phyloP scores from a whole-genome alignment of 2,888 invertebrate genomes.

The Slavum lentiscoides region DNA sequence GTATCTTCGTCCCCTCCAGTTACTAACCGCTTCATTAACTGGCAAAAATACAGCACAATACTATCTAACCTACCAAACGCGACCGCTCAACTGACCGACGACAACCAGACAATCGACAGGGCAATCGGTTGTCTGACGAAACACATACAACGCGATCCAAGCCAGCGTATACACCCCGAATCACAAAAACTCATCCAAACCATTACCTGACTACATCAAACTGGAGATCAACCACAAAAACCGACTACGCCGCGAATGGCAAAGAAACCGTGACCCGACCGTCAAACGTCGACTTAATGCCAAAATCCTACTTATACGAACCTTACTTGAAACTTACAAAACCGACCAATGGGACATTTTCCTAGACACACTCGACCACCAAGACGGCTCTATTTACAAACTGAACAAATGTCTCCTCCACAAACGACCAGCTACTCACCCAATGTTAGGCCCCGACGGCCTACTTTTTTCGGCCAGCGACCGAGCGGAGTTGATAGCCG shows the following conservation, averaged over 20 bases:
- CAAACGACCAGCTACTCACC: background rate
- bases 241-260: background rate
- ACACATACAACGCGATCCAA: background rate
- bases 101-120: background rate
- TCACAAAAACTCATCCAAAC: background rate
- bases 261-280: background rate
- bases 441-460: background rate
- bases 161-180: background rate
- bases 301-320: background rate
- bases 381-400: background rate
- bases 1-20: background rate
- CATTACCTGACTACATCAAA: background rate
- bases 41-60: background rate
- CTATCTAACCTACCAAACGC: background rate
- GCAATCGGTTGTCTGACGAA: background rate
- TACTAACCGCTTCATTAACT: background rate
- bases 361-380: background rate
- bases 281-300: background rate
- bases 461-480: background rate
- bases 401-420: conserved; percentile 1
- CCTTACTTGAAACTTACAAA: background rate
- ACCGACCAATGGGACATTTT: background rate
- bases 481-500: background rate
- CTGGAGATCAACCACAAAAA: background rate
- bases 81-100: background rate